These are phyloP conservation scores for Tinamus guttatus DNA, from an alignment of 2,113 vertebrate genomes.

Conservation along the genomic window DNA sequence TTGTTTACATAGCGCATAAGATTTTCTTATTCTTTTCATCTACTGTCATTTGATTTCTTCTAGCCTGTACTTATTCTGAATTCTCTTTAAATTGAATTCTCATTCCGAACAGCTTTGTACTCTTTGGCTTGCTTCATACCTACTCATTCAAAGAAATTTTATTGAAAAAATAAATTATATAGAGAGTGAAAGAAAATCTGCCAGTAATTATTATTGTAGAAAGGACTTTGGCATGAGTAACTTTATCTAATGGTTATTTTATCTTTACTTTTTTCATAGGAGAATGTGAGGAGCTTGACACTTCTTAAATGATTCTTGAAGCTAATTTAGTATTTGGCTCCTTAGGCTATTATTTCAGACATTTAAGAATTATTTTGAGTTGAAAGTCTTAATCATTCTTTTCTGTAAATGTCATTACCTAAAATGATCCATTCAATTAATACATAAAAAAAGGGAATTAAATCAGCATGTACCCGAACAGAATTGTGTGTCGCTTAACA, in stretches of 20 bases:
- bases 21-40: neutral
- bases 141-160: neutral
- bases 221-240: neutral
- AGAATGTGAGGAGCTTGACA: neutral
- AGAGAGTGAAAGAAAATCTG: neutral
- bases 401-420: neutral
- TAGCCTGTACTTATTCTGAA: neutral
- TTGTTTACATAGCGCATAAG: neutral
- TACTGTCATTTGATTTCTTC: neutral
- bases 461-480: neutral
- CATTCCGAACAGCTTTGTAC: neutral
- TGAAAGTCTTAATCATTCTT: neutral
- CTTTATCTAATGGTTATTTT: neutral
- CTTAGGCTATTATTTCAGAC: neutral
- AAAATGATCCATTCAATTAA: neutral
- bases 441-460: neutral
- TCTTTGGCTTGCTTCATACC: neutral
- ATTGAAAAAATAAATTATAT: neutral
- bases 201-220: neutral
- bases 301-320: neutral
- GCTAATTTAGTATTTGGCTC: neutral
- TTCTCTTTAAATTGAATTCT: neutral
- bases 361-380: neutral
- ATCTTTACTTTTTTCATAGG: neutral
- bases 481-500: neutral